Percentiles rank a stretch among this genome's conserved stretches.
Conservation (phyloP, 2,797 vertebrate species). For the Saguinus oedipus region DNA sequence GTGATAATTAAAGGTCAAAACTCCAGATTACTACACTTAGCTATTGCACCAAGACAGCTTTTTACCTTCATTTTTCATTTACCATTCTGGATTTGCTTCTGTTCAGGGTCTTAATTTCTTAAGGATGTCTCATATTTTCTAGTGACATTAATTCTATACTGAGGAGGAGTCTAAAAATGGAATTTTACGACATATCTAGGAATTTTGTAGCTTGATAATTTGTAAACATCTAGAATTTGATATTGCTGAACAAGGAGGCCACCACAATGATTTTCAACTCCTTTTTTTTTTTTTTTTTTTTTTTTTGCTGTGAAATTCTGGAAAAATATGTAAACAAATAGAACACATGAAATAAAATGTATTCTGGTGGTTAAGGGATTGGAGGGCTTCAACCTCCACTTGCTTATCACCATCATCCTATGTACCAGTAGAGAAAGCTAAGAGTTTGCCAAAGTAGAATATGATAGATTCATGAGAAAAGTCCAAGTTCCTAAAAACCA, state of each 20-base stretch:
- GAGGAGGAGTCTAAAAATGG: background rate
- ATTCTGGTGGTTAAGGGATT: background rate
- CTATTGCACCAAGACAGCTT: fast-evolving
- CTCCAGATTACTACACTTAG: background rate
- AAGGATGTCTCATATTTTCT: background rate
- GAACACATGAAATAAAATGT: background rate
- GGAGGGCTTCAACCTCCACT: background rate
- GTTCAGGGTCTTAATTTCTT: background rate
- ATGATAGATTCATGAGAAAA: background rate
- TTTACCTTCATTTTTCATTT: background rate
- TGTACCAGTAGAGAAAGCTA: background rate
- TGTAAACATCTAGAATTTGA: background rate
- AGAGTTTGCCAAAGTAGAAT: background rate
- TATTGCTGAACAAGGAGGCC: background rate
- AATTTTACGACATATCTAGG: background rate
- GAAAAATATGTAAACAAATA: background rate
- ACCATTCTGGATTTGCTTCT: background rate
- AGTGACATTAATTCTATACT: background rate
- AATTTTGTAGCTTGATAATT: background rate
- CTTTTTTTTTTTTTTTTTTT: background rate
- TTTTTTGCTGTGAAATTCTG: background rate
- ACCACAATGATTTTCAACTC: background rate
- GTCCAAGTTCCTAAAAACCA: background rate
- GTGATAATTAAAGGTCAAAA: background rate
- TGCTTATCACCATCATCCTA: background rate